Evolutionary conservation across 2,113 vertebrate species (phyloP).

Genomic region (Eurystomus gularis): DNA sequence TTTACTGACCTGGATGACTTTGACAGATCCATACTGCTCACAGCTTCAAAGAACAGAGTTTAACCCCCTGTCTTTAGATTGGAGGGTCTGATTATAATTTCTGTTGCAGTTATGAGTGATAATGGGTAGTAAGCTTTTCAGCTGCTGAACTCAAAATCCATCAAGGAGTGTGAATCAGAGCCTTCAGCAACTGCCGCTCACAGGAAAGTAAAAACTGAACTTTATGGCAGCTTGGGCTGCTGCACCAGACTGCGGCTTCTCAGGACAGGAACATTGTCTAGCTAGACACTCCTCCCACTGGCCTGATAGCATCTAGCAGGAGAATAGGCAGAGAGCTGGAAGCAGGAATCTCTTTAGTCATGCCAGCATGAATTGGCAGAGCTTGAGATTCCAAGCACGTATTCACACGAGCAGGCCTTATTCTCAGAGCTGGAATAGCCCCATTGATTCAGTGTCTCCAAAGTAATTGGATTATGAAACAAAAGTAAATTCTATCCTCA

Average conservation of each 20-base stretch:
- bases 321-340: background rate
- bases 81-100: background rate
- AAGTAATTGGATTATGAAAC: slow-evolving; percentile 37
- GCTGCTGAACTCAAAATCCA: background rate
- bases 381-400: slow-evolving; percentile 50
- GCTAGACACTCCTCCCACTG: background rate
- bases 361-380: slow-evolving; percentile 23
- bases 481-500: slow-evolving; percentile 13
- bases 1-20: background rate
- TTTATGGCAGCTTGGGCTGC: background rate
- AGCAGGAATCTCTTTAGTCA: background rate
- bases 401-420: background rate
- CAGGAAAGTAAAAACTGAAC: background rate
- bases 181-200: background rate
- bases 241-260: background rate
- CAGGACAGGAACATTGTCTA: background rate
- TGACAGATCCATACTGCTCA: background rate
- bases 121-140: background rate
- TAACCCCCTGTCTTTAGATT: background rate
- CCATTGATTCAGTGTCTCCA: slow-evolving; percentile 18
- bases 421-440: slow-evolving; percentile 29
- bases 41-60: background rate
- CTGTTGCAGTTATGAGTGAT: background rate
- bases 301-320: background rate
- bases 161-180: background rate